Base-by-base conservation (phyloP, 2,797 vertebrate genomes). In the Falco naumanni region DNA sequence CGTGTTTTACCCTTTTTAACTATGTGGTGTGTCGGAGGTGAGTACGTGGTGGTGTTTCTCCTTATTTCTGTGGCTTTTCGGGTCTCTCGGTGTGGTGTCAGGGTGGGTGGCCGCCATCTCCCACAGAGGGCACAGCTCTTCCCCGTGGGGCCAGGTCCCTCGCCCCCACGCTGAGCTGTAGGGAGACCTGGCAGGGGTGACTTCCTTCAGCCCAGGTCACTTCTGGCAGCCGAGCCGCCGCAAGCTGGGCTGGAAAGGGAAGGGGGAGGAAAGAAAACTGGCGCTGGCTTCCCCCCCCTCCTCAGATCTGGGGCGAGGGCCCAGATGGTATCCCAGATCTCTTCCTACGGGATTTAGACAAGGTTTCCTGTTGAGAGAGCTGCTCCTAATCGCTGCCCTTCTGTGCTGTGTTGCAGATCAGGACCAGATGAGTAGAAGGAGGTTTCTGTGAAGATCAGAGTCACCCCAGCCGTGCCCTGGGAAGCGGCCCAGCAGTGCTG, bases 311-410 rank as follows among this genome's bases (percentile, higher is more conserved):
- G 94, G 89, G 78, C 5, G 0, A 87, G 60, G 17, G 95, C 95
- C 91, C 96, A 97, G 94, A 91, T 97, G 96, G 94, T 64, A 91
- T 95, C 89, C 82, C 93, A 91, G 95, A 83, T 89, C 91, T 87
- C 84, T 91, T 74, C 89, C 94, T 81, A 59, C 26, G 91, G 89
- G 92, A 94, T 96, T 95, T 87, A 95, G 33, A 45, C 10, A 26
- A 71, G 82, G 94, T 80, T 93, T 94, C 96, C 95, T 93, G 89
- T 89, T 26, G 91, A 68, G 85, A 96, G 91, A 95, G 91, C 96
- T 89, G 95, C 77, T 91, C 41, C 90, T 97, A 94, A 97, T 94
- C 72, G 1, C 92, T 79, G 69, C 54, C 95, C 90, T 87, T 89
- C 84, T 81, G 90, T 82, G 91, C 89, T 78, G 59, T 24, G 3